Conservation (phyloP, 2,888 invertebrate genomes). For the Antitype chi region DNA sequence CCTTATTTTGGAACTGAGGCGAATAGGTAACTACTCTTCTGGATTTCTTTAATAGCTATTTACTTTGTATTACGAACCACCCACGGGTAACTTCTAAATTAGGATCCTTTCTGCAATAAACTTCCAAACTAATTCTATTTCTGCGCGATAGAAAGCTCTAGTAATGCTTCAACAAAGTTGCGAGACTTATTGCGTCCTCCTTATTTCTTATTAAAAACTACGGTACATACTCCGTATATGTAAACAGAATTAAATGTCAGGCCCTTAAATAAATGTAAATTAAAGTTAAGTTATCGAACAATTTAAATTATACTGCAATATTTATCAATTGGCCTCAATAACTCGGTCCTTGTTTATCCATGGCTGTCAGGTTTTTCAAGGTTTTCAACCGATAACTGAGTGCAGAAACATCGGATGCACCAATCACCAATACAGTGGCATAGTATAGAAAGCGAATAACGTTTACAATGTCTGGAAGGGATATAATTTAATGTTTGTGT, state of each 20-base stretch:
- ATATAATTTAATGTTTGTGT: not conserved
- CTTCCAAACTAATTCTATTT: conserved; percentile 31
- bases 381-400: conserved; percentile 47
- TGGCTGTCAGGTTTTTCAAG: conserved; percentile 63
- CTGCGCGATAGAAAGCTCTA: conserved; percentile 8
- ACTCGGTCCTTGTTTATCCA: conserved; percentile 48
- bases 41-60: not conserved
- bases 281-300: conserved; percentile 37
- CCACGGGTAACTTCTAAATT: conserved; percentile 35
- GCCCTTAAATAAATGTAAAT: conserved; percentile 42
- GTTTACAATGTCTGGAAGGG: not conserved
- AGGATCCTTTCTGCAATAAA: conserved; percentile 18
- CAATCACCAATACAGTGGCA: conserved; percentile 8
- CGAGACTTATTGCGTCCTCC: conserved; percentile 8
- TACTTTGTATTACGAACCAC: conserved; percentile 14
- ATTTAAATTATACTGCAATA: conserved; percentile 54
- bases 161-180: conserved; percentile 22
- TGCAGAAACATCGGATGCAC: conserved; percentile 46
- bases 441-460: conserved; percentile 6
- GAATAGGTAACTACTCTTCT: conserved; percentile 7
- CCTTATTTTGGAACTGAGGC: conserved; percentile 13
- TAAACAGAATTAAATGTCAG: conserved; percentile 37
- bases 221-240: conserved; percentile 18
- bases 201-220: conserved; percentile 11
- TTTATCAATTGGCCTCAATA: conserved; percentile 65